Evolutionary conservation across 2,797 vertebrate genomes (phyloP).

Genomic region (Macrochelys suwanniensis): DNA sequence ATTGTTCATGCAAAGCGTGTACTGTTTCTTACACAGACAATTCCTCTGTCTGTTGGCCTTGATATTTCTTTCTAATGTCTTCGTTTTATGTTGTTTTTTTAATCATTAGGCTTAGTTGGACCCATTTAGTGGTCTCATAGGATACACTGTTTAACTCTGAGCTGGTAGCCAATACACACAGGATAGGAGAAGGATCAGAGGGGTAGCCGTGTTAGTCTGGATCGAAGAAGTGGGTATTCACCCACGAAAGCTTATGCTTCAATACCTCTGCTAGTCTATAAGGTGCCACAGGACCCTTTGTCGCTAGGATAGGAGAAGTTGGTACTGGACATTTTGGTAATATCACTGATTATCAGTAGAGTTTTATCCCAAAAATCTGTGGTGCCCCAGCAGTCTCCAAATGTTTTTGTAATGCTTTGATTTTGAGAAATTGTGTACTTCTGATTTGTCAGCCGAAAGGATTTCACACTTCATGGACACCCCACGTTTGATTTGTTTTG

Average conservation of each 20-base stretch:
- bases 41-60: rapidly evolving
- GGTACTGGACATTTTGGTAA: background rate
- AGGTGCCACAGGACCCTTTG: too few relatives aligned
- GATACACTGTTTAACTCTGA: background rate
- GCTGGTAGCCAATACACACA: background rate
- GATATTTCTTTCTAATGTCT: background rate
- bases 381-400: conserved; percentile 7
- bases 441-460: conserved; percentile 69
- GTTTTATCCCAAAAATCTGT: background rate
- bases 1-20: rapidly evolving
- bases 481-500: conserved; percentile 51
- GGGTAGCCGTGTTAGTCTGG: too few relatives aligned
- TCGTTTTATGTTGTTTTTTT: background rate
- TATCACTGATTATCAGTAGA: background rate
- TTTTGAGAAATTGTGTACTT: conserved; percentile 42
- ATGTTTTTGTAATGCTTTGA: conserved; percentile 53
- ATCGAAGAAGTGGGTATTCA: too few relatives aligned
- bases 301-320: background rate
- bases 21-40: background rate
- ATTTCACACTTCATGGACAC: conserved; percentile 64
- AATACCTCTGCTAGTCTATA: too few relatives aligned
- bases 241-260: too few relatives aligned
- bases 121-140: background rate
- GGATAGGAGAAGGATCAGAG: background rate
- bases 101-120: background rate